These are phyloP conservation scores for Oreonectes daqikongensis DNA, from an alignment of 2,797 vertebrate species.

Conservation along the genomic window DNA sequence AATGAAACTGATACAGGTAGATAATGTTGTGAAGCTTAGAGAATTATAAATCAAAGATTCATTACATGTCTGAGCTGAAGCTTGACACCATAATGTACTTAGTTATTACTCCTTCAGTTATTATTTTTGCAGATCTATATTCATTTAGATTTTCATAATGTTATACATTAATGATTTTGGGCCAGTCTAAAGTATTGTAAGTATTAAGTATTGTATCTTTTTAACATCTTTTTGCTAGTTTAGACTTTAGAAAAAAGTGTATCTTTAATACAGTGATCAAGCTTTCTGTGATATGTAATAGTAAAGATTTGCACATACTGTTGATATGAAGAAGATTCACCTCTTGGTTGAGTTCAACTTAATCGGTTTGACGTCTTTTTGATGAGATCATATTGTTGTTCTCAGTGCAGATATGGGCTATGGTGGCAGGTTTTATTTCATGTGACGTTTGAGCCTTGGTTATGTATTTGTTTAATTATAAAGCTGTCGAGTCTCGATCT, in stretches of 20 bases:
- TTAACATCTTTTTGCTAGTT: no score
- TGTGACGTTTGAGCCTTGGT: not conserved
- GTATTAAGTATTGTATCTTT: no score
- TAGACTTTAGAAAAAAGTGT: no score
- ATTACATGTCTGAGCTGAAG: not conserved
- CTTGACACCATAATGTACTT: not conserved
- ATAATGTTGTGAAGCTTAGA: not conserved
- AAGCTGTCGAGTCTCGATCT: no score
- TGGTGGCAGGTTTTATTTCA: not conserved
- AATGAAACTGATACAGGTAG: not conserved
- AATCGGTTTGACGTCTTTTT: not conserved
- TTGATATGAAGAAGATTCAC: no score
- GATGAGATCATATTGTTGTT: conserved; percentile 2
- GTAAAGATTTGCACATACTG: not conserved
- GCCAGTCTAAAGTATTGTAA: no score
- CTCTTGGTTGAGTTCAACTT: not conserved
- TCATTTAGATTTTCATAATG: no score
- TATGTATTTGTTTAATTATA: no score
- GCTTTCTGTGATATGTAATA: not conserved
- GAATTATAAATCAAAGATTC: not conserved
- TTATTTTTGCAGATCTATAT: not conserved
- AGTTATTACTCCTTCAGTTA: no score
- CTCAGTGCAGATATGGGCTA: not conserved
- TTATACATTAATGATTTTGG: no score
- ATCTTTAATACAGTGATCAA: not conserved